These are phyloP conservation scores for Arctopsyche grandis DNA, from an alignment of 1,140 invertebrate genomes.

Conservation along the genomic window DNA sequence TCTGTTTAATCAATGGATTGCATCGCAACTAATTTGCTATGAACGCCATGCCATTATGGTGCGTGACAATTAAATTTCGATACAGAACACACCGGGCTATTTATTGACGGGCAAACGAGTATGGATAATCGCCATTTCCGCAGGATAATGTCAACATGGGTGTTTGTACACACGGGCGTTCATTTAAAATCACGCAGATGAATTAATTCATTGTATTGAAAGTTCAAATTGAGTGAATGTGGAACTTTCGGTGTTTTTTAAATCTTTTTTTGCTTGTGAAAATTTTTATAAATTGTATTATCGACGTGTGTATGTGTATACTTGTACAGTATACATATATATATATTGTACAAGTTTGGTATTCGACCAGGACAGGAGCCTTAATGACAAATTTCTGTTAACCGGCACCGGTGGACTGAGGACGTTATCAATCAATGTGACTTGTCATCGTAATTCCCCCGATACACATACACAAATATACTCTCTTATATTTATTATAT, in stretches of 20 bases:
- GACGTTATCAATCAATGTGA: constrained; percentile 43
- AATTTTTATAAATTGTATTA: neutral
- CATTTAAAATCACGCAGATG: neutral
- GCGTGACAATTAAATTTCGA: constrained; percentile 21
- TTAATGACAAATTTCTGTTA: constrained; percentile 46
- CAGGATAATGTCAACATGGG: neutral
- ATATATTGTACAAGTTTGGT: constrained; percentile 16
- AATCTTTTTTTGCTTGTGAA: neutral
- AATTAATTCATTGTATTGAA: too few species aligned
- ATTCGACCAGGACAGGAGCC: constrained; percentile 31
- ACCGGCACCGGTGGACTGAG: constrained; percentile 30
- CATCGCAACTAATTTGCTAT: neutral
- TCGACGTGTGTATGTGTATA: neutral
- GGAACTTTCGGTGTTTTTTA: neutral
- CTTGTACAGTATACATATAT: too few species aligned
- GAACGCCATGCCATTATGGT: neutral
- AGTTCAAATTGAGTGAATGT: too few species aligned
- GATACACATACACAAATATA: constrained; percentile 8
- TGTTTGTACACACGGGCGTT: neutral
- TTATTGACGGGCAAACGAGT: neutral
- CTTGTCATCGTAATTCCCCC: constrained; percentile 35
- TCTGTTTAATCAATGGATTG: neutral
- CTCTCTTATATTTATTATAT: neutral
- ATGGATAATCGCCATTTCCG: constrained; percentile 4
- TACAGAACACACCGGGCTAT: neutral